Evolutionary conservation across 2,113 vertebrate species (phyloP), one percentile per base, ranked within the genome.

Genomic region (Chascanopsetta lugubris): DNA sequence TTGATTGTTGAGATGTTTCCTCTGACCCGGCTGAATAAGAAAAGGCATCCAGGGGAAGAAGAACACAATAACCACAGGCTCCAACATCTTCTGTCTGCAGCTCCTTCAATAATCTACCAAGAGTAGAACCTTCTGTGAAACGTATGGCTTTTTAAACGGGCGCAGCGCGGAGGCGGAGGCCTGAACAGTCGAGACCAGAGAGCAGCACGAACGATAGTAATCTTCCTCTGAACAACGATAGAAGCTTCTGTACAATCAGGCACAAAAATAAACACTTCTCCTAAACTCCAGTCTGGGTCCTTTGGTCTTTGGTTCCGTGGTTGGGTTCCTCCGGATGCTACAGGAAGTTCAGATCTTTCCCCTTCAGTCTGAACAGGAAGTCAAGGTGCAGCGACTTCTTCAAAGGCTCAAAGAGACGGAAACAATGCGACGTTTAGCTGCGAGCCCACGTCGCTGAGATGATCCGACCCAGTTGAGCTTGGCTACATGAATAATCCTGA

Each of bases 71-170:
- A 65, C 72, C 55, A 63, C 53, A 36, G 58, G 55, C 62, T 66
- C 34, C 53, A 12, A 53, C 67, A 24, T 24, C 48, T 22, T 70
- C 65, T 10, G 42, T 42, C 32, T 80, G 73, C 74, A 69, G 72
- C 77, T 81, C 62, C 78, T 78, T 77, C 65, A 63, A 75, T 73
- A 67, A 87, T 59, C 74, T 60, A 71, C 40, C 49, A 27, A 29
- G 29, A 61, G 79, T 20, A 68, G 54, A 45, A 55, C 66, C 49
- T 38, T 55, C 69, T 68, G 32, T 45, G 71, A 70, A 85, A 65
- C 8, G 21, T 89, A 93, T 92, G 92, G 91, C 90, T 91, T 89
- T 84, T 77, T 60, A 71, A 79, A 76, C 66, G 68, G 58, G 43
- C 6, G 12, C 24, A 22, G 2, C 1, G 18, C 36, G 34, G 45